phyloP scores from a whole-genome alignment of 2,888 invertebrate genomes.

The Hemithea aestivaria region DNA sequence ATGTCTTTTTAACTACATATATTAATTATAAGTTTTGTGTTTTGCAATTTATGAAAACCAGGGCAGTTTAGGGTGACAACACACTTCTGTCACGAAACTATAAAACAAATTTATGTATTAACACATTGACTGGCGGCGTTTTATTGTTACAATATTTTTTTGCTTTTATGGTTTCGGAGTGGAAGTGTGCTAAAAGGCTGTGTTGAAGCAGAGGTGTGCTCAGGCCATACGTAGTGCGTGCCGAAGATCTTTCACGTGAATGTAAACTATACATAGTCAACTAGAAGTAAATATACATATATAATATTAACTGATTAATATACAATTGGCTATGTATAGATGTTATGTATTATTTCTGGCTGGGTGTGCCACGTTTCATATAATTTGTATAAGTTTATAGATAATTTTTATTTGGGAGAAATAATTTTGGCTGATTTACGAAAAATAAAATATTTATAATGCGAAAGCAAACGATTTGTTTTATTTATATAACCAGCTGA shows the following conservation, averaged over 20 bases:
- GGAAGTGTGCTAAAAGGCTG: no score
- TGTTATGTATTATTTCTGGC: conserved; percentile 10
- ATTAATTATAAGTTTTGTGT: no score
- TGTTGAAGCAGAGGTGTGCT: no score
- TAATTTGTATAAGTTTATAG: conserved; percentile 68
- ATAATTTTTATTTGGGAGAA: conserved; percentile 67
- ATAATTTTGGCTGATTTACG: conserved; percentile 73
- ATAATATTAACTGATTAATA: conserved; percentile 17
- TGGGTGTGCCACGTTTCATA: conserved; percentile 36
- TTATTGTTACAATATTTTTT: no score
- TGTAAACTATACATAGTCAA: conserved; percentile 15
- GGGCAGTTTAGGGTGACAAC: no score
- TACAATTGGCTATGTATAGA: conserved; percentile 22
- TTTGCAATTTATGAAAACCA: no score
- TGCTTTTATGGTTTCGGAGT: no score
- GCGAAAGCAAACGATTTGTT: conserved; percentile 49
- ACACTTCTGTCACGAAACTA: no score
- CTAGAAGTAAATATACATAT: conserved; percentile 10
- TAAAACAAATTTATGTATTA: no score
- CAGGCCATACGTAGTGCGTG: no score
- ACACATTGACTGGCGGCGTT: no score
- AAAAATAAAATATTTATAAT: conserved; percentile 68
- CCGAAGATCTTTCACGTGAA: conserved; percentile 20
- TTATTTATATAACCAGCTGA: conserved; percentile 35
- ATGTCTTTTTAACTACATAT: no score